A percentile compares a stretch with the other conserved stretches of the same genome.
These are phyloP conservation scores for Drosophila nigritarsus DNA, from an alignment of 2,888 invertebrate species.

Conservation along the genomic window DNA sequence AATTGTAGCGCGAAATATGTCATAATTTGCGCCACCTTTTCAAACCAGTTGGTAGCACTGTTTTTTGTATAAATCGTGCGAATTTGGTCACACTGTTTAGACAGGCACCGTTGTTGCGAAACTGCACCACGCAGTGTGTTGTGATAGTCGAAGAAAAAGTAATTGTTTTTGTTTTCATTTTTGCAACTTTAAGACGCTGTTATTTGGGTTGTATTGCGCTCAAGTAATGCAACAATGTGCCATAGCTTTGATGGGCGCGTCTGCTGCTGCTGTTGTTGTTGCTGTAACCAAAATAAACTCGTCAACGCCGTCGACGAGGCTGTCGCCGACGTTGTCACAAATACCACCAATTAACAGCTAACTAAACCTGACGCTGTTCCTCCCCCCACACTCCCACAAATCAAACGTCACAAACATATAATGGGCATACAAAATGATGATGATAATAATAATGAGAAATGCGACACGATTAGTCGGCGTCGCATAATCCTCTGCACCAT, in stretches of 20 bases:
- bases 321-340: conserved; percentile 46
- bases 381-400: not conserved
- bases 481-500: conserved; percentile 73
- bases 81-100: conserved; percentile 24
- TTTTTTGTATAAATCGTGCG: not conserved
- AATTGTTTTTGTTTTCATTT: conserved; percentile 12
- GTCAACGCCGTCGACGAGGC: conserved; percentile 39
- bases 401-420: conserved; percentile 46
- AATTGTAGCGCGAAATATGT: conserved; percentile 12
- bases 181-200: conserved; percentile 16
- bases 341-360: conserved; percentile 65
- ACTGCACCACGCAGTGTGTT: conserved; percentile 60
- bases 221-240: conserved; percentile 81
- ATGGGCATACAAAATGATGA: conserved; percentile 76
- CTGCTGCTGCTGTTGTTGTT: conserved; percentile 46
- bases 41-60: not conserved
- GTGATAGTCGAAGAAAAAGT: conserved; percentile 49
- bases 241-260: conserved; percentile 72
- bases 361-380: conserved; percentile 45
- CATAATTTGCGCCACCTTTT: not conserved
- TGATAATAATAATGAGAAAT: conserved; percentile 69
- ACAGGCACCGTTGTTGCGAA: conserved; percentile 48
- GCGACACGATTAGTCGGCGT: conserved; percentile 58
- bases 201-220: conserved; percentile 14
- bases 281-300: conserved; percentile 44